Evolutionary conservation across 2,113 vertebrate genomes (phyloP), one percentile per base, ranked within the genome.

Genomic region (Phocoena phocoena): DNA sequence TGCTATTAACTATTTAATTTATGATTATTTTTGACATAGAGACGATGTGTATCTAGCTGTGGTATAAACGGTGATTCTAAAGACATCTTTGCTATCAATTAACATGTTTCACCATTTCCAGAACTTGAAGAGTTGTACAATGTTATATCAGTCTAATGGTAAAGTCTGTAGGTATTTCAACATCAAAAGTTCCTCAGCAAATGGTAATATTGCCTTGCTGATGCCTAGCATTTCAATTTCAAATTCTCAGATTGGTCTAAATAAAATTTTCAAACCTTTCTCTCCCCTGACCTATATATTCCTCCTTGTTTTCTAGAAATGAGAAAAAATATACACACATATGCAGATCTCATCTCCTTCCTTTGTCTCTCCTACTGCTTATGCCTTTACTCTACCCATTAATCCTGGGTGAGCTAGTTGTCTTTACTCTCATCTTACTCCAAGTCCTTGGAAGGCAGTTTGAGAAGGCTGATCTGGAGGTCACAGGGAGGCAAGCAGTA

Each of bases 1-100:
- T 87, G 55, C 33, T 31, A 87, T 80, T 87, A 84, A 86, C 50
- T 38, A 71, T 89, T 98, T 93, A 74, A 96, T 94, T 93, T 97
- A 33, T 90, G 81, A 90, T 90, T 74, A 80, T 76, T 89, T 44
- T n/a, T 70, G 41, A 26, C 44, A 76, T 82, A 83, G 3, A 83
- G 94, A 17, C 2, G 44, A 95, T 58, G 11, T 82, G 1, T 94
- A 26, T 36, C 65, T 95, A n/a, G 9, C 60, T 87, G 21, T 97
- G 74, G 92, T 21, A 96, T 70, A 97, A 96, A 93, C 4, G 38
- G 0, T 0, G 13, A 74, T 90, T 65, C 11, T 76, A 68, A 95
- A 84, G 8, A 81, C 33, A 36, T 77, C 85, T 92, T n/a, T 47
- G 5, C 20, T 86, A 79, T 20, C 12, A 95, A 7, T 89, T 79